These are phyloP conservation scores for Geotrupes spiniger DNA, from an alignment of 2,888 invertebrate genomes.

Conservation along the genomic window DNA sequence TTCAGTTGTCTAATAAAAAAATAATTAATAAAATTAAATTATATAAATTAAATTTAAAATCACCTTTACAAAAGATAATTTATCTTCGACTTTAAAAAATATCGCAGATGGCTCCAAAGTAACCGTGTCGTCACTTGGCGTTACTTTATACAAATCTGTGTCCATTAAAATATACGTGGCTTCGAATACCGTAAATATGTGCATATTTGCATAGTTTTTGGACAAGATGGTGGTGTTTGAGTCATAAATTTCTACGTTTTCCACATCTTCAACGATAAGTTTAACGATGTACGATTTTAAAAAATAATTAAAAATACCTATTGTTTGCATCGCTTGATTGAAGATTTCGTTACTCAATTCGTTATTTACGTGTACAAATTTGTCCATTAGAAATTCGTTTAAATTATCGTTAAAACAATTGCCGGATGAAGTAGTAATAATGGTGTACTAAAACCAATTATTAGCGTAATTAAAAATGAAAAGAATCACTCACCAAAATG, in stretches of 20 bases:
- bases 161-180: slow-evolving; percentile 22
- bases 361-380: slow-evolving; percentile 5
- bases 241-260: slow-evolving; percentile 6
- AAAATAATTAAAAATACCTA: background rate
- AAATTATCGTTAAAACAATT: slow-evolving; percentile 8
- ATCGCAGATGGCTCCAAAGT: background rate
- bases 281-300: too few species aligned
- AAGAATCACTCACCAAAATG: slow-evolving; percentile 13
- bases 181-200: slow-evolving; percentile 26
- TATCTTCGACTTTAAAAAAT: background rate
- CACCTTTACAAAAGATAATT: too few species aligned
- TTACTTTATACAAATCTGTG: slow-evolving; percentile 22
- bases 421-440: slow-evolving; percentile 5
- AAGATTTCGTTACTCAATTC: slow-evolving; percentile 5
- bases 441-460: slow-evolving; percentile 14
- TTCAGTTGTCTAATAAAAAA: slow-evolving; percentile 18
- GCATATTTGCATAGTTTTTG: slow-evolving; percentile 4
- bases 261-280: slow-evolving; percentile 9
- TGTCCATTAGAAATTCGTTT: slow-evolving; percentile 6
- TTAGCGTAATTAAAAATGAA: too few species aligned
- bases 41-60: too few species aligned
- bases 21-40: background rate
- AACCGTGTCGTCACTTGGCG: slow-evolving; percentile 4
- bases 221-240: background rate
- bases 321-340: background rate